Conservation (phyloP, 2,113 vertebrate species). For the Gadus chalcogrammus region DNA sequence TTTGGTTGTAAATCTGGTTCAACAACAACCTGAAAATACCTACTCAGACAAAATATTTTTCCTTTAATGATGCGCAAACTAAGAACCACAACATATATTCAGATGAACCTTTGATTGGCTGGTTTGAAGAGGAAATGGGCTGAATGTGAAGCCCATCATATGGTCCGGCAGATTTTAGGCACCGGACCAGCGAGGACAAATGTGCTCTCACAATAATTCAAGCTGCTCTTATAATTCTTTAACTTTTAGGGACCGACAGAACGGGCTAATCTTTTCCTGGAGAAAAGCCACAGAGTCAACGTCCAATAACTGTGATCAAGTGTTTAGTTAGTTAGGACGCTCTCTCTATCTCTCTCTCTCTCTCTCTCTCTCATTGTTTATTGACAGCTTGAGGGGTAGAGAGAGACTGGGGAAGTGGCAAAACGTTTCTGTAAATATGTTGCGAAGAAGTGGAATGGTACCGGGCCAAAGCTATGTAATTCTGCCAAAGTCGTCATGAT, state of each 20-base stretch:
- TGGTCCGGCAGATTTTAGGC: conserved; percentile 84
- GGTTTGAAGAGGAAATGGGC: conserved; percentile 75
- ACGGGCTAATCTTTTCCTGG: conserved; percentile 67
- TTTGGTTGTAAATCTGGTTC: neutral
- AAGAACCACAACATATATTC: too few species aligned
- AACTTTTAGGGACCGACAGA: conserved; percentile 79
- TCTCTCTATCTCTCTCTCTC: conserved; percentile 68
- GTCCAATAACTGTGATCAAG: conserved; percentile 73
- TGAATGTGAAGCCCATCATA: conserved; percentile 79
- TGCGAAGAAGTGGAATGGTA: conserved; percentile 53
- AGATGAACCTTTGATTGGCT: conserved; percentile 57
- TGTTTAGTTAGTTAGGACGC: conserved; percentile 68
- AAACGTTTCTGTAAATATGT: conserved; percentile 70
- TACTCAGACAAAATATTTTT: conserved; percentile 28
- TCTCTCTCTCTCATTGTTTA: conserved; percentile 59
- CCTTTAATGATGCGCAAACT: neutral
- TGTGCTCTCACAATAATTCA: conserved; percentile 82
- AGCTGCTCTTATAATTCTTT: conserved; percentile 82
- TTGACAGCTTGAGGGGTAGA: conserved; percentile 76
- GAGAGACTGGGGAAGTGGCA: conserved; percentile 71
- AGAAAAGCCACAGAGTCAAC: conserved; percentile 73
- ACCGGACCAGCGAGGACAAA: conserved; percentile 78
- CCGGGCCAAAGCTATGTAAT: conserved; percentile 51
- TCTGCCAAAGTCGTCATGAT: conserved; percentile 49
- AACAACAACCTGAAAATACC: conserved; percentile 1